Base-by-base conservation (phyloP, 2,113 vertebrate species). In the Heterotilapia buettikoferi region DNA sequence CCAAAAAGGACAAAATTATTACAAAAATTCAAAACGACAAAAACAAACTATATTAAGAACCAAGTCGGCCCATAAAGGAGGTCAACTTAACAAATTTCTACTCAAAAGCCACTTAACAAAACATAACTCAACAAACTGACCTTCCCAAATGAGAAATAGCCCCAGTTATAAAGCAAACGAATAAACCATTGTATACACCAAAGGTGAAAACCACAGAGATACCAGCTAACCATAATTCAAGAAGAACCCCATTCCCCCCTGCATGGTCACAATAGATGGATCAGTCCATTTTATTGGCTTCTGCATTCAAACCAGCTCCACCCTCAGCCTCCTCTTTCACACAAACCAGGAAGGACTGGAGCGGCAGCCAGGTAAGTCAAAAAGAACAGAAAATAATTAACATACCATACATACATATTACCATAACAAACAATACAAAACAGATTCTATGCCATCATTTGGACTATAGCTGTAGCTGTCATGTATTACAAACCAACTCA, bases 381-480 rank as follows among this genome's bases (percentile, higher is more conserved):
- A 63, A 63, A 33, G 59, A 63, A 33, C 59, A 63, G 29, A 33
- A 33, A 1, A 19, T 63, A 33, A 63, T 61, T 61, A 59, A 59
- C 16, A 59, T 57, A 2, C 2, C 56, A 29, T 31, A 61, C 31
- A 2, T 31, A 61, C 26, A 61, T 6, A 2, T 61, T 61, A 10
- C 26, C 57, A 31, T 61, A 31, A 6, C 0, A 59, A 59, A 26
- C 53, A 24, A 56, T 24, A 24, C 6, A 56, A 24, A 56, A 59
- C 56, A 5, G 26, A 59, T 59, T 59, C 7, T 31, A 9, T 31
- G 26, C 8, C 26, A 31, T 61, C 57, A 31, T 61, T 4, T 31
- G 8, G 26, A 61, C 14, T 31, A 0, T 0, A 2, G 2, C 54
- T 59, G 24, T 3, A 59, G 57, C 5, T 0, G 26, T 1, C 14